These are phyloP conservation scores for Steinernema carpocapsae DNA, from an alignment of 2,888 invertebrate genomes.

Conservation along the genomic window DNA sequence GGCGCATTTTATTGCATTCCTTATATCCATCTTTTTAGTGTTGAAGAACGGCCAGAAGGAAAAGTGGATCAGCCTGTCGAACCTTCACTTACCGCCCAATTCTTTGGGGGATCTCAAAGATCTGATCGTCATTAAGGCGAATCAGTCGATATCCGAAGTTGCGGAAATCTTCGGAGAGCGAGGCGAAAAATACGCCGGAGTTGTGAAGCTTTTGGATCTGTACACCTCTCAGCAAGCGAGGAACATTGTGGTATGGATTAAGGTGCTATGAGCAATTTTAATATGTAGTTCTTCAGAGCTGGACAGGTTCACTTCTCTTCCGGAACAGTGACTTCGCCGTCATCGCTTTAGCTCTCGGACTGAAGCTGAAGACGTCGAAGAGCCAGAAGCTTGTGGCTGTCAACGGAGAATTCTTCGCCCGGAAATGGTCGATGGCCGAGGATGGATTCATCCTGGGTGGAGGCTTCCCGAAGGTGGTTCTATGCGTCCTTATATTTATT, in stretches of 20 bases:
- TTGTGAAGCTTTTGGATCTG: conserved; percentile 33
- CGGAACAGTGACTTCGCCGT: conserved; percentile 64
- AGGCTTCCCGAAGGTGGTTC: conserved; percentile 14
- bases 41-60: conserved; percentile 88
- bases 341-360: conserved; percentile 22
- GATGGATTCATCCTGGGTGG: conserved; percentile 9
- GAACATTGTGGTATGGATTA: conserved; percentile 47
- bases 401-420: conserved; percentile 73
- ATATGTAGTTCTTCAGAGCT: too few species aligned
- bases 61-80: conserved; percentile 72
- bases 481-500: not conserved
- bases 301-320: conserved; percentile 69
- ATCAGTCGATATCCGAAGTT: not conserved
- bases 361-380: conserved; percentile 32
- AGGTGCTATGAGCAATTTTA: not conserved
- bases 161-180: not conserved
- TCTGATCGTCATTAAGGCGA: not conserved
- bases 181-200: not conserved
- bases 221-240: conserved; percentile 71
- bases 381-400: conserved; percentile 72
- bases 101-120: conserved; percentile 66
- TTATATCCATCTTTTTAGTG: not conserved
- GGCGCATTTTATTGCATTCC: not conserved
- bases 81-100: not conserved
- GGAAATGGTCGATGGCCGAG: not conserved